Percentiles rank a stretch among this genome's conserved stretches.
Conservation (phyloP, 2,797 vertebrate species). For the Acestrorhynchus altus region DNA sequence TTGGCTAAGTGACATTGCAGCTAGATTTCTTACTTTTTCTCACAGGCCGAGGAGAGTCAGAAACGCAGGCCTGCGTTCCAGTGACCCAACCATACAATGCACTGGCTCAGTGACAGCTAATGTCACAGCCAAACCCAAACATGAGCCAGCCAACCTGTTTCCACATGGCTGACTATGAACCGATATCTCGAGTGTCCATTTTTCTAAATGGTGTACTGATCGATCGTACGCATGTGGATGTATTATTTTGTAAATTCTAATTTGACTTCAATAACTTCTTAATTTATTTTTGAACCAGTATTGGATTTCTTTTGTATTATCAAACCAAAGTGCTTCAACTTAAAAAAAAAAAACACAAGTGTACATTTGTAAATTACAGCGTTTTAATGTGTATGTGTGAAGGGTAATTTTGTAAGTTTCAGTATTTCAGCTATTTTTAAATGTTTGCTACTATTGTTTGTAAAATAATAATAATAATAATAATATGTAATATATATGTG, state of each 20-base stretch:
- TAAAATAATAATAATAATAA: constrained; percentile 65
- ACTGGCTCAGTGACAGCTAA: constrained; percentile 60
- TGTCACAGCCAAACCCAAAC: constrained; percentile 56
- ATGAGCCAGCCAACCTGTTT: constrained; percentile 61
- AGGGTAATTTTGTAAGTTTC: constrained; percentile 73
- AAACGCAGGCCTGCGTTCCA: constrained; percentile 66
- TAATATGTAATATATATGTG: too few relatives aligned
- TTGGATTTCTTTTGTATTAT: constrained; percentile 77
- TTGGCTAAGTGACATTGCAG: constrained; percentile 48
- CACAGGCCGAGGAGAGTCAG: constrained; percentile 50
- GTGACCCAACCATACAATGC: constrained; percentile 64
- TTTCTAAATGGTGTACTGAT: constrained; percentile 51
- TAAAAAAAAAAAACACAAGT: constrained; percentile 58
- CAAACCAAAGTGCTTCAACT: constrained; percentile 85
- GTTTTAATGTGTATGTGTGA: constrained; percentile 78
- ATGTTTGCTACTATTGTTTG: constrained; percentile 80
- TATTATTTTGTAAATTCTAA: constrained; percentile 76
- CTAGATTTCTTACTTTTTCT: constrained; percentile 25
- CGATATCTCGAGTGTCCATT: constrained; percentile 61
- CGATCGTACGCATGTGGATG: constrained; percentile 68
- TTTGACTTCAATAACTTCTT: constrained; percentile 73
- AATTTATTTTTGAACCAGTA: constrained; percentile 80
- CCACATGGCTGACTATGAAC: constrained; percentile 62
- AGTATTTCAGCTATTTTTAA: constrained; percentile 68
- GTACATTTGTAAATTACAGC: constrained; percentile 81